These are phyloP conservation scores for Cryptocephalus primarius DNA, from an alignment of 2,888 invertebrate genomes.

Conservation along the genomic window DNA sequence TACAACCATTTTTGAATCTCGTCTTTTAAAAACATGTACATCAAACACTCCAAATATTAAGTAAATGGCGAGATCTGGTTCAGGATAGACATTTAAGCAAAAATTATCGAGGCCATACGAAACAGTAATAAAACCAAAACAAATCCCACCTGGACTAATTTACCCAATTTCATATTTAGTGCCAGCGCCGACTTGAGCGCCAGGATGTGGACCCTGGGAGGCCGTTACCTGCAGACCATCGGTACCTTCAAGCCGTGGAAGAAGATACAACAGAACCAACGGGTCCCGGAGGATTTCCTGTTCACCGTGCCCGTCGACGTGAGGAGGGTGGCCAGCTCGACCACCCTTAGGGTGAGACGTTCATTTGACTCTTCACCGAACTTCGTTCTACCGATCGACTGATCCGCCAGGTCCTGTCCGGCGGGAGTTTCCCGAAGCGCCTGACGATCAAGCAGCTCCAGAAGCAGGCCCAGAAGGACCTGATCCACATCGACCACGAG, in stretches of 20 bases:
- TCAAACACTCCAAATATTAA: too few relatives aligned
- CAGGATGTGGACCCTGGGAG: constrained; percentile 64
- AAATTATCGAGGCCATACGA: too few relatives aligned
- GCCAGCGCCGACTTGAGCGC: constrained; percentile 47
- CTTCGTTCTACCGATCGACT: neutral
- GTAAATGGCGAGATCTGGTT: too few relatives aligned
- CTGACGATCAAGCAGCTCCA: constrained; percentile 40
- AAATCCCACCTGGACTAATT: too few relatives aligned
- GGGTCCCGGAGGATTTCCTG: constrained; percentile 33
- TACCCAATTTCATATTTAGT: constrained; percentile 16
- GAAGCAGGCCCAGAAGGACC: constrained; percentile 40
- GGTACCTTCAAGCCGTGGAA: constrained; percentile 60
- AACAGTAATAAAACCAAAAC: too few relatives aligned
- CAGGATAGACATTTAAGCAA: too few relatives aligned
- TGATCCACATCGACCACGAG: constrained; percentile 31
- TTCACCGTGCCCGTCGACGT: constrained; percentile 63
- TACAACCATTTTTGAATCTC: neutral
- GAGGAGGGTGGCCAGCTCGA: constrained; percentile 59
- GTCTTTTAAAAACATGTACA: too few relatives aligned
- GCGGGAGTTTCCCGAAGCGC: constrained; percentile 34
- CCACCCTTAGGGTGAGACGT: constrained; percentile 55
- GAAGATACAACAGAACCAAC: constrained; percentile 26
- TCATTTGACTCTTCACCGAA: neutral
- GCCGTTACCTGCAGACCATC: constrained; percentile 57
- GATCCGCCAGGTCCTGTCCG: constrained; percentile 26